Base-by-base conservation (phyloP, 2,797 vertebrate species). In the Lacerta agilis region DNA sequence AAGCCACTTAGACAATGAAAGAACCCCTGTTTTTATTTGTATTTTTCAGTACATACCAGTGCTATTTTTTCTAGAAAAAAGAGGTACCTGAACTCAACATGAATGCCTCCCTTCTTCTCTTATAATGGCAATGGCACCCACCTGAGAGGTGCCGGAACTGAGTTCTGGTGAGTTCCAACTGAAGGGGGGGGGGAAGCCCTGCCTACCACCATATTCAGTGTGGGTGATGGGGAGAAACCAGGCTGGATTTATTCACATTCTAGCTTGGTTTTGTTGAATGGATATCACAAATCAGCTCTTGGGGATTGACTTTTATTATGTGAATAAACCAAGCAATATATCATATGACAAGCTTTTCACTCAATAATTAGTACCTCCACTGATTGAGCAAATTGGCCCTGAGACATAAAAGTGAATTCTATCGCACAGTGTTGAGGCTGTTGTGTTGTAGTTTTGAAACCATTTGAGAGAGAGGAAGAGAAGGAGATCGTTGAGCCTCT, bases 311-410 rank as follows among this genome's bases (percentile, higher is more conserved):
- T 36, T 77, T 86, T 69, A 78, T 86, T 49, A 69, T 45, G 41
- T 10, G 8, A 76, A 79, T 79, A 69, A 79, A 79, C 45, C 43
- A 55, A 43, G 23, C 23, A 43, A 86, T 79, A 79, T 79, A 69
- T 49, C 43, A 36, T 79, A 36, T 67, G 71, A 84, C 45, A 83
- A 83, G 13, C 11, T 20, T 36, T 82, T 45, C 13, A 55, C 67
- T 71, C 49, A 86, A 66, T 71, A 79, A 79, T 71, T 38, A 79
- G 45, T 69, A 45, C 64, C 72, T 78, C 84, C 76, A 25, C 29
- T 43, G 64, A 67, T 8, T 78, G 73, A 77, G 41, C 18, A 85
- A 78, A 77, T 85, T 85, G 11, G 6, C 38, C 75, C 76, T 77
- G 43, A 76, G 27, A 64, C 41, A 20, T 64, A 33, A 20, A 80